phyloP scores from a whole-genome alignment of 2,797 vertebrate species.

The Eidolon dupreanum region DNA sequence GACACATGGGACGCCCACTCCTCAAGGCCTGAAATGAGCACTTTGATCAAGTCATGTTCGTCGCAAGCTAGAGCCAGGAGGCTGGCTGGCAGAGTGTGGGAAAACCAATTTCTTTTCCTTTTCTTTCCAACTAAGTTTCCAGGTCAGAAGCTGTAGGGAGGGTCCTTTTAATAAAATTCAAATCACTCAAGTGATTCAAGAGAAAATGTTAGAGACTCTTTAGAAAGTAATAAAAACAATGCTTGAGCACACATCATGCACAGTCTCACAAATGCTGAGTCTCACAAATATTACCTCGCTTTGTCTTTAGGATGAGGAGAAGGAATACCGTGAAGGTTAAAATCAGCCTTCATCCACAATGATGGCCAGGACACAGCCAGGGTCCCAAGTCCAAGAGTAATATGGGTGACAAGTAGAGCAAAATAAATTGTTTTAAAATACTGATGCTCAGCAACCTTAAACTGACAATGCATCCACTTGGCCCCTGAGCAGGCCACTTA shows the following conservation, averaged over 20 bases:
- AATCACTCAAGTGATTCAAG: slow-evolving; percentile 49
- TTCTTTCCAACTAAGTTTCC: slow-evolving; percentile 47
- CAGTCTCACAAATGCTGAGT: neutral
- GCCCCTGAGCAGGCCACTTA: neutral
- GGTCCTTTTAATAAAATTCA: slow-evolving; percentile 45
- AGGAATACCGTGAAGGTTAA: neutral
- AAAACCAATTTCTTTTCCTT: slow-evolving; percentile 48
- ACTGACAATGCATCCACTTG: neutral
- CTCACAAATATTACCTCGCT: slow-evolving; percentile 11
- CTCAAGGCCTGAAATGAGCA: neutral
- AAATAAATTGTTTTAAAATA: slow-evolving; percentile 58
- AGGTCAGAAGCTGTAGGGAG: slow-evolving; percentile 22
- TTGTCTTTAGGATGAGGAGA: neutral
- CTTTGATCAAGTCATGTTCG: neutral
- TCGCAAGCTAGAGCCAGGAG: neutral
- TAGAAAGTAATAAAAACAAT: neutral
- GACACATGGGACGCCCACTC: neutral
- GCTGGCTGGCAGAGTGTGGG: neutral
- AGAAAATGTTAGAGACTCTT: slow-evolving; percentile 17
- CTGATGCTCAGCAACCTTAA: slow-evolving; percentile 17
- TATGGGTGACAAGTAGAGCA: neutral
- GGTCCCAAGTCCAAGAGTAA: neutral
- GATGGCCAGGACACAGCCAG: neutral
- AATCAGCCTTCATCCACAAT: neutral
- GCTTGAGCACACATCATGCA: neutral